Base-by-base conservation (phyloP, 1,140 invertebrate species). In the Heliconius nattereri region DNA sequence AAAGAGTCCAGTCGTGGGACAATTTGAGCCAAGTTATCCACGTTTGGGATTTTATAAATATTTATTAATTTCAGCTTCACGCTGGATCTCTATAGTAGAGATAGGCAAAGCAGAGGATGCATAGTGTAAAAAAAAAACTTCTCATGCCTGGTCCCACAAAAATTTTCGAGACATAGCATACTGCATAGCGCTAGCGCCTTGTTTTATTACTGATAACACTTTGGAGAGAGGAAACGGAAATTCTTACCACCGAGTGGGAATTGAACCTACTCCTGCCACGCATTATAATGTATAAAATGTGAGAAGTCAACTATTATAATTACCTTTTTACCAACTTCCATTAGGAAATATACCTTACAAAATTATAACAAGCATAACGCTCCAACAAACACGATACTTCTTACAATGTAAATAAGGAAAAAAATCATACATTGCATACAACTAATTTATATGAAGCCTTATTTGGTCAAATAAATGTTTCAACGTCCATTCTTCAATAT, bases 381-480 rank as follows among this genome's bases (percentile, higher is more conserved):
- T 66, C 26, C 60, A 66, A 66, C 19, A 66, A 26, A 29, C 60
- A 66, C 3, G 26, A 16, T 23, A 23, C 13, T 26, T 29, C 8
- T 66, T 66, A 66, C 11, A 5, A 29, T 26, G 60, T 26, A 26
- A 26, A 29, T 16, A 66, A 60, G 20, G 11, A 23, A 60, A 60
- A 60, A 60, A 23, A 60, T 1, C 9, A 26, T 13, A 66, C 26
- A 66, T 57, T 29, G 7, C 60, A 29, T 5, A 2, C 60, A 66
- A 66, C 23, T 66, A 66, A 66, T 66, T 66, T 66, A 26, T 66
- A 66, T 29, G 60, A 66, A 29, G 26, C 60, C 60, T 26, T 66
- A 66, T 66, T 66, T 66, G 60, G 60, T 29, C 26, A 6, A 66
- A 66, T 26, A 29, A 60, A 66, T 13, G 26, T 66, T 66, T 2